These are phyloP conservation scores for Scolanthus callimorphus DNA, from an alignment of 92 coral and sea anemone species.

Conservation along the genomic window DNA sequence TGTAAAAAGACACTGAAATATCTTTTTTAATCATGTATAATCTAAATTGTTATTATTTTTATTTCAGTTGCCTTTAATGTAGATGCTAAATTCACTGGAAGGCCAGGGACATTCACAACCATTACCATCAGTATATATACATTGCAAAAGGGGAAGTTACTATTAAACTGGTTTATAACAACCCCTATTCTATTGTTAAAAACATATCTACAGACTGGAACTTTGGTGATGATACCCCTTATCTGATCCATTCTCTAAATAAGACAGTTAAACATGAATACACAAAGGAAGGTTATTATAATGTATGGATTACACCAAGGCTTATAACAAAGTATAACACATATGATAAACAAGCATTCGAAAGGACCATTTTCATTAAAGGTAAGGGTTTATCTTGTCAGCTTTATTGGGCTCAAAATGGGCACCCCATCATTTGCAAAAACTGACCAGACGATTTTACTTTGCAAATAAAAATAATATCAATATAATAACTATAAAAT, in stretches of 20 bases:
- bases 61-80: background rate
- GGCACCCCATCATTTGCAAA: too few species aligned
- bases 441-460: too few species aligned
- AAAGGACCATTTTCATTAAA: constrained; percentile 9
- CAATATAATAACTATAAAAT: too few species aligned
- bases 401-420: too few species aligned
- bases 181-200: constrained; percentile 33
- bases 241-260: background rate
- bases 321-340: constrained; percentile 13
- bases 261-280: constrained; percentile 6
- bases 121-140: background rate
- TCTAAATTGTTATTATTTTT: too few species aligned
- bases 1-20: too few species aligned
- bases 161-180: constrained; percentile 43
- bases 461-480: too few species aligned
- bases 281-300: background rate
- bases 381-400: constrained; percentile 17
- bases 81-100: background rate
- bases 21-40: too few species aligned
- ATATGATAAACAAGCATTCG: background rate
- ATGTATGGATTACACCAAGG: constrained; percentile 55
- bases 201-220: constrained; percentile 51
- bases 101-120: background rate
- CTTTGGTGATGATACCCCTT: constrained; percentile 12
- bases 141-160: constrained; percentile 37